Conservation (phyloP, 1,140 invertebrate genomes). For the Philopotamus ludificatus region DNA sequence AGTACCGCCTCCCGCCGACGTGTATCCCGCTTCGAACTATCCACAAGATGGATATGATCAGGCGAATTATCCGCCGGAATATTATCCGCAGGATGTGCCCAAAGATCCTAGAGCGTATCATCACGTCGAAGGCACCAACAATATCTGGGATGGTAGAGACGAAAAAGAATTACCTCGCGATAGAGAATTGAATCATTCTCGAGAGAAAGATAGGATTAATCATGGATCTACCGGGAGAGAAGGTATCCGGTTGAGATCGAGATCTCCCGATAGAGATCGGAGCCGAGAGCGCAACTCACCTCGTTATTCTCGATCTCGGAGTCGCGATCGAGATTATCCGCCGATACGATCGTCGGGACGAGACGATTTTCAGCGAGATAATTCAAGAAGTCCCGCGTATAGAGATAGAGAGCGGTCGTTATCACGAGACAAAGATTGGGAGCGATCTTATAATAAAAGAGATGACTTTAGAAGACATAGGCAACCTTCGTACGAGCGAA, state of each 20-base stretch:
- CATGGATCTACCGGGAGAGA: conserved; percentile 46
- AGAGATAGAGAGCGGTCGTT: conserved; percentile 49
- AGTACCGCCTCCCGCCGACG: conserved; percentile 44
- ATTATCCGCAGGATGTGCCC: conserved; percentile 56
- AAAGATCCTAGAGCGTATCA: conserved; percentile 62
- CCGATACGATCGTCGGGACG: conserved; percentile 53
- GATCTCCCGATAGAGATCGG: conserved; percentile 46
- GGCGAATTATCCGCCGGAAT: conserved; percentile 56
- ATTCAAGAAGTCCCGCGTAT: conserved; percentile 50
- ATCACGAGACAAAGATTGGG: conserved; percentile 52
- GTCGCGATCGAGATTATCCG: conserved; percentile 55
- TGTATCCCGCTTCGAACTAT: conserved; percentile 45
- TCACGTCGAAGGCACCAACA: conserved; percentile 53
- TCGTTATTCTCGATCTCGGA: conserved; percentile 55
- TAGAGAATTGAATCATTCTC: conserved; percentile 48
- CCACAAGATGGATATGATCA: conserved; percentile 53
- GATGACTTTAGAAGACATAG: conserved; percentile 54
- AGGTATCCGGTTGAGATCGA: conserved; percentile 44
- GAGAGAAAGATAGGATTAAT: conserved; percentile 45
- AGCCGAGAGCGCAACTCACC: conserved; percentile 49
- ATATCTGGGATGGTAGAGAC: conserved; percentile 49
- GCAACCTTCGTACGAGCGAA: conserved; percentile 50
- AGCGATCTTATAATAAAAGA: conserved; percentile 56
- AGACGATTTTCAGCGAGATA: conserved; percentile 46
- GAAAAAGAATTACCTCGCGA: conserved; percentile 57